Base-by-base conservation (phyloP, 2,113 vertebrate genomes). In the Planiliza haematocheilus region DNA sequence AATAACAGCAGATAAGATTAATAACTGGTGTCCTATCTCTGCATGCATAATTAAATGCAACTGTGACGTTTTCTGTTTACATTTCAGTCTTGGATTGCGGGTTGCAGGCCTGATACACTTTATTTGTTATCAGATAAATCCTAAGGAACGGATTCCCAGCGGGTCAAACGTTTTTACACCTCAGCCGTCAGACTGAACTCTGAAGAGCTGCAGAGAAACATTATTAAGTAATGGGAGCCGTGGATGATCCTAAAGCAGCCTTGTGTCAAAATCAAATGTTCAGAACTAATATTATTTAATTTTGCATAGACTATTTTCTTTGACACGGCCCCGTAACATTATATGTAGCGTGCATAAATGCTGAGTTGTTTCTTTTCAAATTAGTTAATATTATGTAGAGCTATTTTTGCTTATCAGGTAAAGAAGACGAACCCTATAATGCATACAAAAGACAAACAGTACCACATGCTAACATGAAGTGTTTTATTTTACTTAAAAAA, bases 401-500 rank as follows among this genome's bases (percentile, higher is more conserved):
- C n/a, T n/a, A n/a, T 42, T 53, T 42, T 5, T 66, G 50, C 7
- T 53, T 10, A 43, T 17, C 3, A 7, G 14, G 41, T 17, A 39
- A 17, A 20, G 18, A 37, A 50, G 48, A n/a, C 1, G 1, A 8
- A 18, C 75, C 37, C 11, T 51, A 42, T 8, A 17, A 21, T 3
- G 20, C 11, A 10, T 5, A 10, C 6, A 21, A 24, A 20, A 20
- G 24, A 69, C 11, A 56, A 14, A 34, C 0, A 46, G 17, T 7
- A 30, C 8, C 8, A 61, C 8, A 9, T 57, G 41, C 61, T 73
- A 83, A 84, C 66, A 86, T 70, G 45, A 65, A 62, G 77, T 88
- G 88, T 90, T 91, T 90, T 91, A 86, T 92, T 93, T 93, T 91
- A 89, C 77, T 86, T 90, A 90, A 70, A 93, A n/a, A 94, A 94